Evolutionary conservation across 2,888 invertebrate species (phyloP).

Genomic region (Eupelmus urozonus): DNA sequence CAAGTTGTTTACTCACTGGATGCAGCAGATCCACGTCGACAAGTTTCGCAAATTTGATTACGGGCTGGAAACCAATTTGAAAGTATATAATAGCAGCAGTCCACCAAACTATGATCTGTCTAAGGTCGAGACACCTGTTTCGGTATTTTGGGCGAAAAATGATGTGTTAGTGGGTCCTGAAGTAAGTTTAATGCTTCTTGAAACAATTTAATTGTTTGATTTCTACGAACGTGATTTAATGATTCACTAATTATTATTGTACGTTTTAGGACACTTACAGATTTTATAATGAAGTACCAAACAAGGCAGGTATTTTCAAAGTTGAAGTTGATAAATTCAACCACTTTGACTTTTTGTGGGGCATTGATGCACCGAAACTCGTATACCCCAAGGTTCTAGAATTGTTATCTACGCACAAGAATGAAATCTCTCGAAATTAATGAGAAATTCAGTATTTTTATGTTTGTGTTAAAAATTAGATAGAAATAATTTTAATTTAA

Average conservation of each 20-base stretch:
- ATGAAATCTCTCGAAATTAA: no score
- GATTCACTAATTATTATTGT: background rate
- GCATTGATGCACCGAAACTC: conserved; percentile 80
- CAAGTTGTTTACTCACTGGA: conserved; percentile 84
- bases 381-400: conserved; percentile 80
- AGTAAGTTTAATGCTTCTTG: conserved; percentile 72
- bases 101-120: conserved; percentile 83
- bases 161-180: conserved; percentile 85
- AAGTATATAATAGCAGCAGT: conserved; percentile 79
- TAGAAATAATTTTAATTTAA: no score
- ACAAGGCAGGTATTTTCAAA: conserved; percentile 78
- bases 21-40: conserved; percentile 81
- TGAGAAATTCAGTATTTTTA: no score
- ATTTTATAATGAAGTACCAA: conserved; percentile 79
- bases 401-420: conserved; percentile 60
- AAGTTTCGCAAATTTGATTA: conserved; percentile 85
- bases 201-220: background rate
- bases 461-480: no score
- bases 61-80: conserved; percentile 80
- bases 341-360: conserved; percentile 86
- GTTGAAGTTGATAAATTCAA: conserved; percentile 84
- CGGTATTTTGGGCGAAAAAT: conserved; percentile 83
- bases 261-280: conserved; percentile 80
- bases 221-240: background rate
- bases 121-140: conserved; percentile 82